Evolutionary conservation across 2,113 vertebrate species (phyloP), one percentile per base, ranked within the genome.

Genomic region (Garra rufa): DNA sequence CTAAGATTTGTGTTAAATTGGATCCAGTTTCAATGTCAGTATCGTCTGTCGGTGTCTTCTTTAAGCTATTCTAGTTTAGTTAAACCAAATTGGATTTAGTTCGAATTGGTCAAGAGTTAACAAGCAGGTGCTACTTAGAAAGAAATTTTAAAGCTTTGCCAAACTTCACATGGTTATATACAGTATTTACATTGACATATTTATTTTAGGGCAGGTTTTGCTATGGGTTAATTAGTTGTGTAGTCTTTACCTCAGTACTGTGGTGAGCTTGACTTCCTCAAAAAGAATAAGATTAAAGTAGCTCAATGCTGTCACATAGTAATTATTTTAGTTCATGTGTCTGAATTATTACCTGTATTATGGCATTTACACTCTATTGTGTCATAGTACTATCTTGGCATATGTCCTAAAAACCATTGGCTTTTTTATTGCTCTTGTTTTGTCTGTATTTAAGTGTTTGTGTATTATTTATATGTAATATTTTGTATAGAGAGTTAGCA

Each of bases 11-110:
- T 19, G 13, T 34, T 76, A 15, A 9, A 46, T 8, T 30, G 46
- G 4, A 52, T 76, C 19, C 13, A 8, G 17, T 24, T 77, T 50
- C 15, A 75, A 0, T 75, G 26, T 75, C 14, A 50, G n/a, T 15
- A 13, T 55, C 6, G n/a, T n/a, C n/a, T 34, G 74, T 1, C 48
- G 74, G 28, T 26, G 41, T 10, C 15, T 11, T 57, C 30, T 57
- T 8, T 41, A 2, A n/a, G 43, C 34, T 30, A 48, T 17, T 48
- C 24, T 14, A 4, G 6, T 48, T 0, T 14, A n/a, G 30, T 57
- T 57, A 24, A 57, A 57, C 15, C 6, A 77, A 57, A 59, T 50
- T 76, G 48, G 28, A 76, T 34, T 76, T 61, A 61, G 21, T 61
- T 61, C 14, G 57, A 26, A 4, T 10, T 26, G 9, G 24, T 61